Conservation (phyloP, 2,797 vertebrate species). For the Micrastur ruficollis region DNA sequence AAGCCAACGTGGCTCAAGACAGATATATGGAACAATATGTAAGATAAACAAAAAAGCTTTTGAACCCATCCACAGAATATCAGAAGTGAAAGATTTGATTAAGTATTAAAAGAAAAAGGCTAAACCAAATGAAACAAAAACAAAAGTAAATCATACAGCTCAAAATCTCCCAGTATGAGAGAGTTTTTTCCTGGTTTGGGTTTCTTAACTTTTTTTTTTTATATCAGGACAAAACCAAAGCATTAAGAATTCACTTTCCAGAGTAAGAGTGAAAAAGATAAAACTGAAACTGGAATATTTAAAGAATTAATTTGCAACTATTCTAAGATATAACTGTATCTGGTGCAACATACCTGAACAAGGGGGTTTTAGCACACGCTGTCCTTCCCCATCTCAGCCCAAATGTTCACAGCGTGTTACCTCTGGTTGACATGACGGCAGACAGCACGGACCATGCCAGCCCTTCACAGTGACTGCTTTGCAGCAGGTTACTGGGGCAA, state of each 20-base stretch:
- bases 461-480: not conserved
- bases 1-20: constrained; percentile 45
- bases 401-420: not conserved
- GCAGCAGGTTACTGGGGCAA: not conserved
- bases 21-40: constrained; percentile 2
- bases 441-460: not conserved
- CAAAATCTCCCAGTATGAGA: not conserved
- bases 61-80: constrained; percentile 25
- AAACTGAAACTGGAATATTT: not conserved
- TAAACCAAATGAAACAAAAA: constrained; percentile 11
- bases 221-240: not conserved
- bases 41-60: constrained; percentile 48
- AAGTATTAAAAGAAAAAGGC: constrained; percentile 39
- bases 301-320: not conserved
- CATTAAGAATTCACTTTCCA: not conserved
- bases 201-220: not conserved
- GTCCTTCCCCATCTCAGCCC: not conserved
- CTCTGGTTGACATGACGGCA: not conserved
- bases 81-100: constrained; percentile 26
- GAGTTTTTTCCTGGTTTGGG: not conserved
- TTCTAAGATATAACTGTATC: not conserved
- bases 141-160: constrained; percentile 1
- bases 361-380: not conserved
- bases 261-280: not conserved
- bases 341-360: not conserved